A percentile compares a stretch with the other conserved stretches of the same genome.
These are phyloP conservation scores for Dynastes hyllus DNA, from an alignment of 2,888 invertebrate species.

Conservation along the genomic window DNA sequence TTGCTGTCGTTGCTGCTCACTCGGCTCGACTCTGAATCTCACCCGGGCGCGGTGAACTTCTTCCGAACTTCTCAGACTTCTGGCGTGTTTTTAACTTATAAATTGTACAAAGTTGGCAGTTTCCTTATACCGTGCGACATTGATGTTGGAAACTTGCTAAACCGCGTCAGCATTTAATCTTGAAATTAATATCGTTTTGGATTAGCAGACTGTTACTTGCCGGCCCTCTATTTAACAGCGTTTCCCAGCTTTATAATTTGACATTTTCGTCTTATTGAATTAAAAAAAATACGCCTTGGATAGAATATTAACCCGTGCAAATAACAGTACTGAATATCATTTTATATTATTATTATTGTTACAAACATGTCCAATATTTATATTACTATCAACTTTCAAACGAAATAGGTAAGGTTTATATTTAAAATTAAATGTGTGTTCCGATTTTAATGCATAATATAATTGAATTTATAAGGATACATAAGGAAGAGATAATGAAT, in stretches of 20 bases:
- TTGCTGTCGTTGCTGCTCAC: constrained; percentile 33
- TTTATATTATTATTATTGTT: too few species aligned
- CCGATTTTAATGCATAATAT: too few species aligned
- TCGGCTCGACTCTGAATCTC: constrained; percentile 45
- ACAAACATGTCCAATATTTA: too few species aligned
- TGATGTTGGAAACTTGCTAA: constrained; percentile 48
- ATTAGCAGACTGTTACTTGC: constrained; percentile 21
- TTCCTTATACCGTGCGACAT: constrained; percentile 43
- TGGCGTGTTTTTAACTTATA: constrained; percentile 56
- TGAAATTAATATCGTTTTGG: constrained; percentile 46
- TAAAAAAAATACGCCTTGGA: background rate
- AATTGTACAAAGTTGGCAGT: constrained; percentile 56
- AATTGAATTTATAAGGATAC: too few species aligned
- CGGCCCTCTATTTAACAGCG: background rate
- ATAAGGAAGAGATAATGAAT: too few species aligned
- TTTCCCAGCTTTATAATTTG: constrained; percentile 4
- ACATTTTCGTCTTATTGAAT: background rate
- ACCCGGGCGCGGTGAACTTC: constrained; percentile 49
- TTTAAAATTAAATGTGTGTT: too few species aligned
- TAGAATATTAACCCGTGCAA: too few species aligned
- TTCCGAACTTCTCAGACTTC: constrained; percentile 52
- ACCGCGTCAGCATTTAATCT: constrained; percentile 50
- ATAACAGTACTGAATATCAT: too few species aligned
- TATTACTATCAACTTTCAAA: too few species aligned
- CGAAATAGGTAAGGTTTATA: too few species aligned